Percentiles rank a stretch among this genome's conserved stretches.
Conservation (phyloP, 2,797 vertebrate genomes). For the Malacoraja senta region DNA sequence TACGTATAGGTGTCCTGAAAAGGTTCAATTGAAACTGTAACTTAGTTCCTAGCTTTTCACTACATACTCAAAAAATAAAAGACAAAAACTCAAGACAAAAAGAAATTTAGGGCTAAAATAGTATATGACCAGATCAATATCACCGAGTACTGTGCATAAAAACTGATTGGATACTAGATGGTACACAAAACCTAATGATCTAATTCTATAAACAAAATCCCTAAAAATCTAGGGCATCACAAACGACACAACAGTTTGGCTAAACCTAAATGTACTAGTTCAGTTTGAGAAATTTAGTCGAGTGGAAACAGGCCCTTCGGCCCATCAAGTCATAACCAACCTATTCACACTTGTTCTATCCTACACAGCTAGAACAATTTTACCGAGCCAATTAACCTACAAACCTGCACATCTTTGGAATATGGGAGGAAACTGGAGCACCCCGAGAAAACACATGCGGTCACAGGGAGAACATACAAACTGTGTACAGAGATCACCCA, state of each 20-base stretch:
- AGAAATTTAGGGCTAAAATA: neutral
- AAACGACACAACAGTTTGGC: neutral
- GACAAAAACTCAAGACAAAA: too few relatives aligned
- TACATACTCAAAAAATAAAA: neutral
- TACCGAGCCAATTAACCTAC: too few relatives aligned
- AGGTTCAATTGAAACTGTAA: constrained; percentile 6
- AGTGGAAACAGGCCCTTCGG: too few relatives aligned
- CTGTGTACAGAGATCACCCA: too few relatives aligned
- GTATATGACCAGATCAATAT: neutral
- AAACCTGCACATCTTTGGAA: too few relatives aligned
- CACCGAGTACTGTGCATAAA: neutral
- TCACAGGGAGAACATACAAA: too few relatives aligned
- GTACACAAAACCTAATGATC: neutral
- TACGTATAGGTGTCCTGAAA: constrained; percentile 89
- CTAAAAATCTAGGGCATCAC: neutral
- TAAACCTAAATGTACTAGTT: neutral
- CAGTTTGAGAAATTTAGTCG: too few relatives aligned
- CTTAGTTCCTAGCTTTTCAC: neutral
- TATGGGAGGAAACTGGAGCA: too few relatives aligned
- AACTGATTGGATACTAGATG: neutral
- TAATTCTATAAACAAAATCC: neutral
- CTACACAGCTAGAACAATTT: too few relatives aligned
- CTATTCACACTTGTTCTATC: too few relatives aligned
- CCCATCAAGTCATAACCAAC: too few relatives aligned
- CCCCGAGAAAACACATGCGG: too few relatives aligned